These are phyloP conservation scores for Camponotus pennsylvanicus DNA, from an alignment of 1,140 invertebrate species.

Conservation along the genomic window DNA sequence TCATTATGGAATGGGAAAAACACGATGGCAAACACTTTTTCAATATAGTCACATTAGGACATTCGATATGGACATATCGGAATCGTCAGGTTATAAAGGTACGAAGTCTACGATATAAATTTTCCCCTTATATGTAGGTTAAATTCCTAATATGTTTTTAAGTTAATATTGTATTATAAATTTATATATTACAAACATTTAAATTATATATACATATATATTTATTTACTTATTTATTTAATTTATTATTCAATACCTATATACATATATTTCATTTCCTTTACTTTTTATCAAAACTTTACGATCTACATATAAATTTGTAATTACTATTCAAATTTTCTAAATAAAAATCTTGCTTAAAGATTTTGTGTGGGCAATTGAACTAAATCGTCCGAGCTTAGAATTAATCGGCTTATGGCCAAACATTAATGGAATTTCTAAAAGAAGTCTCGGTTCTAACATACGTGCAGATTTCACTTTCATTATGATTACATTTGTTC, in stretches of 20 bases:
- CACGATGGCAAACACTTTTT: background rate
- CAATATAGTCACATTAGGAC: background rate
- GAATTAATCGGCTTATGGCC: conserved; percentile 23
- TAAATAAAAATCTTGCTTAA: background rate
- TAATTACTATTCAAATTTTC: background rate
- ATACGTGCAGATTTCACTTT: background rate
- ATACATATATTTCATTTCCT: background rate
- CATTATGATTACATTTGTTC: background rate
- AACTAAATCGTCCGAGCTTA: conserved; percentile 28
- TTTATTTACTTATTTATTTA: too few species aligned
- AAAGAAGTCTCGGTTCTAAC: background rate
- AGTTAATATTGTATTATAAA: background rate
- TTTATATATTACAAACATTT: background rate
- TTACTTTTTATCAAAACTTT: background rate
- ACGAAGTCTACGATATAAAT: too few species aligned
- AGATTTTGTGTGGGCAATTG: conserved; percentile 60
- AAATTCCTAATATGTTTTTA: background rate
- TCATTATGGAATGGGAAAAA: background rate
- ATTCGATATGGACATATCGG: background rate
- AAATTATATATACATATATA: too few species aligned
- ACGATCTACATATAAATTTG: background rate
- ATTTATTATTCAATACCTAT: too few species aligned
- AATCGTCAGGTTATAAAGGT: background rate
- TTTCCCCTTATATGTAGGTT: too few species aligned
- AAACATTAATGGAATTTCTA: background rate